phyloP scores from a whole-genome alignment of 2,888 invertebrate genomes.

The Epistrophe eligans region DNA sequence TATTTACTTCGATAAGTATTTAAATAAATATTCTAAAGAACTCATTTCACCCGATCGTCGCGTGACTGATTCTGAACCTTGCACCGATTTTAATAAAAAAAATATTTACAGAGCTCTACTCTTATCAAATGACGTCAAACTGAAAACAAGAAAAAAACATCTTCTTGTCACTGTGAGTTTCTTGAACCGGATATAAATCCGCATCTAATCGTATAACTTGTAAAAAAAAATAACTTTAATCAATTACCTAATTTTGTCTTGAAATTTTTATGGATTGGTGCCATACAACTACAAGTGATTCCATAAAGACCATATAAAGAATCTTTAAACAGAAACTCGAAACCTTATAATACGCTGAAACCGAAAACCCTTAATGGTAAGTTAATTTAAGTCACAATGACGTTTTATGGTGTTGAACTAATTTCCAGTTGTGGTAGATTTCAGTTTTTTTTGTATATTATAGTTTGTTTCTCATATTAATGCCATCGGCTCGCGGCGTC shows the following conservation, averaged over 20 bases:
- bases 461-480: neutral
- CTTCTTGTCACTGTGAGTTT: neutral
- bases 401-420: neutral
- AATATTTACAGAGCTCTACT: neutral
- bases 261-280: neutral
- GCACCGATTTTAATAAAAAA: neutral
- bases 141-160: neutral
- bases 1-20: neutral
- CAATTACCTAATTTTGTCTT: neutral
- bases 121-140: conserved; percentile 35
- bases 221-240: no score
- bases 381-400: conserved; percentile 14
- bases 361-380: neutral
- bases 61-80: conserved; percentile 8
- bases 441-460: neutral
- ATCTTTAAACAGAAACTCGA: neutral
- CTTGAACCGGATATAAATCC: conserved; percentile 9
- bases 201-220: neutral
- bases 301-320: neutral
- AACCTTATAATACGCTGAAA: neutral
- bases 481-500: neutral
- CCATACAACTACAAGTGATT: neutral
- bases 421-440: neutral
- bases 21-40: neutral
- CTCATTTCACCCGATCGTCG: neutral